Percentiles rank a stretch among this genome's conserved stretches.
Conservation (phyloP, 2,888 invertebrate genomes). For the Drosophila mercatorum region DNA sequence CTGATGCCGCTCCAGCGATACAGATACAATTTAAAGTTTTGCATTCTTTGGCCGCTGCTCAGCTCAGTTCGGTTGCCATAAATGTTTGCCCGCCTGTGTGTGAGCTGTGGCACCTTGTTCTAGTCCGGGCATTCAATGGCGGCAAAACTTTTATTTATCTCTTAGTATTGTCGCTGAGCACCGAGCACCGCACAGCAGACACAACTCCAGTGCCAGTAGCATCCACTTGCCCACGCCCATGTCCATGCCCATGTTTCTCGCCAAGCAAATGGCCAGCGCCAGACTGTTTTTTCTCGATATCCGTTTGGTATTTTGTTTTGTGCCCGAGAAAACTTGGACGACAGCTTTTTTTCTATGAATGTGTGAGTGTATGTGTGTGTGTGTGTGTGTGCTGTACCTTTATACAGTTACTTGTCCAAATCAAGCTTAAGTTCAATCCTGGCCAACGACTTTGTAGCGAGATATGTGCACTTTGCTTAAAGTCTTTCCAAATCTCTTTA, state of each 20-base stretch:
- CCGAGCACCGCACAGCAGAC: not conserved
- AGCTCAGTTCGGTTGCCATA: conserved; percentile 1
- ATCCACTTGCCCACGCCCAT: conserved; percentile 8
- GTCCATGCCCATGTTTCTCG: conserved; percentile 23
- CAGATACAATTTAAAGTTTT: conserved; percentile 49
- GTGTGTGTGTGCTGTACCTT: not conserved
- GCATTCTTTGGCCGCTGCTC: conserved; percentile 9
- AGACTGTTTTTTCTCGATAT: conserved; percentile 43
- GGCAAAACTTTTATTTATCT: conserved; percentile 58
- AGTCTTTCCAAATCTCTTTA: not conserved
- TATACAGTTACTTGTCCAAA: conserved; percentile 4
- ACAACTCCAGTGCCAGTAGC: conserved; percentile 19
- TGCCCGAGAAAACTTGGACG: conserved; percentile 26
- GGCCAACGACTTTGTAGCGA: not conserved
- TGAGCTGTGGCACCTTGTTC: conserved; percentile 9
- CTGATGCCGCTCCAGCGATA: conserved; percentile 20
- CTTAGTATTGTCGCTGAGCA: conserved; percentile 50
- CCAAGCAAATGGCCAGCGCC: conserved; percentile 41
- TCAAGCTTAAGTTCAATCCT: not conserved
- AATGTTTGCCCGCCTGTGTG: not conserved
- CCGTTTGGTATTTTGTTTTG: conserved; percentile 49
- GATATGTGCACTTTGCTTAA: not conserved
- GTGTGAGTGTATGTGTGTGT: not conserved
- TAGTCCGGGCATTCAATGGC: conserved; percentile 23
- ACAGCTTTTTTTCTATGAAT: conserved; percentile 17